Conservation (phyloP, 2,888 invertebrate genomes). For the Linnaemya vulpina region DNA sequence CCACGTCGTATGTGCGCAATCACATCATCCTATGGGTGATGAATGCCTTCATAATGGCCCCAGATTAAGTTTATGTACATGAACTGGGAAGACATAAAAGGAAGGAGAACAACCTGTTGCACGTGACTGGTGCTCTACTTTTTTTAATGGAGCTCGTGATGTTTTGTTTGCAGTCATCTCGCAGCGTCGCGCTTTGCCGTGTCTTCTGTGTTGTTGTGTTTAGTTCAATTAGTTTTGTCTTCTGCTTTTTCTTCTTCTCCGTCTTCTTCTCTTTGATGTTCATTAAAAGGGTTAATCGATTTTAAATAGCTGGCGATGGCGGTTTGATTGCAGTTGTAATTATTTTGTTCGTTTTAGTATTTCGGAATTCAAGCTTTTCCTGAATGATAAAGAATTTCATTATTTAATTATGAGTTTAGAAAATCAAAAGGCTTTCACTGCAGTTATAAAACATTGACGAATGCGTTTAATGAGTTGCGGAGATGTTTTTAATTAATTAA, state of each 20-base stretch:
- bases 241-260: constrained; percentile 27
- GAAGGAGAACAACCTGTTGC: constrained; percentile 78
- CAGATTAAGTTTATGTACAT: constrained; percentile 31
- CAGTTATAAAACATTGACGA: constrained; percentile 2
- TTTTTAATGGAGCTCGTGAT: constrained; percentile 19
- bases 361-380: constrained; percentile 23
- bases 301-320: constrained; percentile 82
- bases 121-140: constrained; percentile 74
- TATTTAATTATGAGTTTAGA: constrained; percentile 45
- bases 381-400: constrained; percentile 63
- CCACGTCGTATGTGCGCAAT: constrained; percentile 4
- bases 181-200: not conserved
- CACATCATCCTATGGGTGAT: constrained; percentile 47
- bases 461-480: constrained; percentile 45
- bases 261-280: constrained; percentile 30
- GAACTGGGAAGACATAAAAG: constrained; percentile 8
- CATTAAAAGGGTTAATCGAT: constrained; percentile 82
- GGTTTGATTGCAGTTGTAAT: constrained; percentile 79
- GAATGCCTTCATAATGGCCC: constrained; percentile 67
- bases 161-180: constrained; percentile 21
- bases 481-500: constrained; percentile 52
- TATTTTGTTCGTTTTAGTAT: constrained; percentile 70
- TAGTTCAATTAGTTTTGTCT: constrained; percentile 35
- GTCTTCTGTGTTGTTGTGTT: constrained; percentile 11
- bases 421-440: constrained; percentile 31